Evolutionary conservation across 2,113 vertebrate genomes (phyloP), one percentile per base, ranked within the genome.

Genomic region (Calypte anna): DNA sequence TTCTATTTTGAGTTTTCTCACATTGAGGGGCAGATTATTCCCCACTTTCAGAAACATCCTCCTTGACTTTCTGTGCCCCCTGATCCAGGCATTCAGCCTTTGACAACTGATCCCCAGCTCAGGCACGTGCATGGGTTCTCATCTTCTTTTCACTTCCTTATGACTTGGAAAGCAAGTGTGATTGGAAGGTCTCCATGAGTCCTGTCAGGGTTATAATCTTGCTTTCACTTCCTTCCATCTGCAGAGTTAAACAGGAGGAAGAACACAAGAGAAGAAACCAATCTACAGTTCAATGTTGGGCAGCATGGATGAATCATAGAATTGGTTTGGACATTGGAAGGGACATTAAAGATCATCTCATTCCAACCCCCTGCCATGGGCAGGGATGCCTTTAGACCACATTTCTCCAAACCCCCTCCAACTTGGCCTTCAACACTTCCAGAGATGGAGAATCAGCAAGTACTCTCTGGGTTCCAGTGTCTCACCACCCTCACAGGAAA

Each of bases 1-100:
- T 95, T 90, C 80, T 93, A 43, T 90, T 96, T 95, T 72, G 69
- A 78, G 50, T 76, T 90, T 90, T 58, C 27, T 86, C 44, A 78
- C 19, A 48, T 4, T 0, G 7, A 95, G 90, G 33, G 58, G 40
- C 38, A 88, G 48, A 81, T 95, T 78, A 53, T 94, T 91, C 38
- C 50, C 57, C 23, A 62, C 0, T 73, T 86, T 91, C 82, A 86
- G 66, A 40, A 91, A 55, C 44, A 69, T 90, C 53, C 44, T 93
- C 13, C 69, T 75, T 43, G 40, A 51, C 22, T 81, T 72, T 36
- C 27, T 50, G 12, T 68, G 30, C 8, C 7, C n/a, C 22, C 31
- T 31, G 24, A 55, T 77, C 22, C 55, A 77, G 63, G 27, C 57
- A 84, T 70, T 48, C 69, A 89, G 31, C 40, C 30, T 88, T 94